Conservation (phyloP, 2,888 invertebrate genomes). For the Pollenia griseotomentosa region DNA sequence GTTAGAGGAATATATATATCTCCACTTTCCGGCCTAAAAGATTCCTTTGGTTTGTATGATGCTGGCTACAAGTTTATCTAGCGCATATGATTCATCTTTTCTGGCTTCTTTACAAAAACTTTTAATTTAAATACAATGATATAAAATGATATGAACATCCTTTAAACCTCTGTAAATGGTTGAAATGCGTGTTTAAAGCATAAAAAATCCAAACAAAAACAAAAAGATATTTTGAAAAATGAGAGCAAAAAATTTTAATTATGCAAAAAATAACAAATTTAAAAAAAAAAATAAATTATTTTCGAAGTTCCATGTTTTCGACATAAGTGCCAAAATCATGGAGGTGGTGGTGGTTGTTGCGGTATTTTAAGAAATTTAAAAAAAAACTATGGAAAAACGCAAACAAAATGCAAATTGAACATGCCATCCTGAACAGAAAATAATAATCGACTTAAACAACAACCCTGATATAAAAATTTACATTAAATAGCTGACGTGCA, state of each 20-base stretch:
- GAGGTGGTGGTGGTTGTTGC: slow-evolving; percentile 35
- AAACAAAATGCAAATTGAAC: slow-evolving; percentile 58
- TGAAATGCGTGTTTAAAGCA: too few relatives aligned
- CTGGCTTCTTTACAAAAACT: too few relatives aligned
- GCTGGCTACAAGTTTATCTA: too few relatives aligned
- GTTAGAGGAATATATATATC: too few relatives aligned
- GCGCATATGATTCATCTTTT: too few relatives aligned
- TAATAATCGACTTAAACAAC: slow-evolving; percentile 42
- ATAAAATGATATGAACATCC: too few relatives aligned
- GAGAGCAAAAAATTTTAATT: slow-evolving; percentile 17
- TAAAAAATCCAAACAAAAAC: too few relatives aligned
- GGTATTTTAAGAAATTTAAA: slow-evolving; percentile 42
- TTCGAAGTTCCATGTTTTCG: background rate
- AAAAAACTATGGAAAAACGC: slow-evolving; percentile 76
- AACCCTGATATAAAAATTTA: slow-evolving; percentile 47
- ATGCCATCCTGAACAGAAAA: slow-evolving; percentile 1
- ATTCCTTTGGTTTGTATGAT: too few relatives aligned
- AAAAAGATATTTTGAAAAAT: background rate
- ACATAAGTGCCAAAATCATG: slow-evolving; percentile 13
- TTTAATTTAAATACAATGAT: too few relatives aligned
- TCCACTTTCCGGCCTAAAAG: too few relatives aligned
- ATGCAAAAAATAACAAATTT: slow-evolving; percentile 32
- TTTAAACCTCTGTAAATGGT: too few relatives aligned
- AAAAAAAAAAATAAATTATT: slow-evolving; percentile 1
- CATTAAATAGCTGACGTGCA: slow-evolving; percentile 60